phyloP scores from a whole-genome alignment of 2,888 invertebrate genomes.

The Dasysyrphus albostriatus region DNA sequence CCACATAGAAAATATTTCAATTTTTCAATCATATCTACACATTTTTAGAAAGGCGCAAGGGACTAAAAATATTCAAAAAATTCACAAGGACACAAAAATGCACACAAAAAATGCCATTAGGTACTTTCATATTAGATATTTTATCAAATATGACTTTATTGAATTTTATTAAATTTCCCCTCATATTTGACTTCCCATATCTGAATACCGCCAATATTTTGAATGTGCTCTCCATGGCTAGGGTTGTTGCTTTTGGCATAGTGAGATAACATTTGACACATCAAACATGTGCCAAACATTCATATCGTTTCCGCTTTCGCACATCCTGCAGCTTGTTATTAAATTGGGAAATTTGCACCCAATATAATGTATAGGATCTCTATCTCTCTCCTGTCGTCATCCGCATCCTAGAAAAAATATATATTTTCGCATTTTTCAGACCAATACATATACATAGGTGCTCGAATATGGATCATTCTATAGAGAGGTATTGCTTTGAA shows the following conservation, averaged over 20 bases:
- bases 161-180: constrained; percentile 40
- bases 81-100: neutral
- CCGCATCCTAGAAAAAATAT: neutral
- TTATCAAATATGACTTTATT: constrained; percentile 12
- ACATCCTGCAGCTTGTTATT: constrained; percentile 54
- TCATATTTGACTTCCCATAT: constrained; percentile 12
- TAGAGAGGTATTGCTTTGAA: constrained; percentile 2
- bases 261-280: constrained; percentile 51
- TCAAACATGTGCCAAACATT: constrained; percentile 55
- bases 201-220: neutral
- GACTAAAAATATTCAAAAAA: neutral
- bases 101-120: constrained; percentile 19
- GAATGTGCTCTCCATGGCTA: neutral
- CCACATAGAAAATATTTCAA: neutral
- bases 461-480: neutral
- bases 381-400: constrained; percentile 9
- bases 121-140: neutral
- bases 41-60: neutral
- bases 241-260: neutral
- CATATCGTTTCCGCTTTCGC: constrained; percentile 38
- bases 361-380: constrained; percentile 34
- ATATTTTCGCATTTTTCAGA: constrained; percentile 24
- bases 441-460: neutral
- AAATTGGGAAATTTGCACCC: constrained; percentile 50
- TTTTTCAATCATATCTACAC: neutral